These are phyloP conservation scores for Hofmannophila pseudospretella DNA, from an alignment of 2,888 invertebrate species.

Conservation along the genomic window DNA sequence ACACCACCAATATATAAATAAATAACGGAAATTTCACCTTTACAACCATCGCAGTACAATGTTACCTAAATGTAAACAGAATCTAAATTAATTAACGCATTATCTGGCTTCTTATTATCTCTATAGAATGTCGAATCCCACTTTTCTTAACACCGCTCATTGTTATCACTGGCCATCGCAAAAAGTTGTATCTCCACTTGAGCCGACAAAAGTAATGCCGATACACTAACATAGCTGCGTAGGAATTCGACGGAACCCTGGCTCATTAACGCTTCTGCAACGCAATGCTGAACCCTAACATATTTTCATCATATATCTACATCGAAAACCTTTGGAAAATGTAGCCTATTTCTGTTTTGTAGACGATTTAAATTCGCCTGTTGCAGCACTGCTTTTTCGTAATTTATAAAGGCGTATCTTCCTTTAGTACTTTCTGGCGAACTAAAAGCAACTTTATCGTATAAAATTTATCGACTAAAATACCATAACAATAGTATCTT, in stretches of 20 bases:
- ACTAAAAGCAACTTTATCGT: not conserved
- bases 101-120: slow-evolving; percentile 34
- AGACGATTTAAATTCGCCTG: slow-evolving; percentile 9
- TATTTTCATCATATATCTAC: slow-evolving; percentile 29
- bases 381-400: slow-evolving; percentile 8
- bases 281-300: slow-evolving; percentile 28
- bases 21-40: too few relatives aligned
- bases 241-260: slow-evolving; percentile 63
- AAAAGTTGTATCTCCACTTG: slow-evolving; percentile 51
- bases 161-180: slow-evolving; percentile 72
- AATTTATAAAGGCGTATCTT: slow-evolving; percentile 11
- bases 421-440: not conserved
- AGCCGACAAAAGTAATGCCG: slow-evolving; percentile 67
- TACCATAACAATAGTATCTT: not conserved
- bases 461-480: not conserved
- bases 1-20: too few relatives aligned
- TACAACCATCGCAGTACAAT: too few relatives aligned
- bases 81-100: slow-evolving; percentile 11
- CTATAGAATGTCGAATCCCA: slow-evolving; percentile 50
- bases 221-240: slow-evolving; percentile 57
- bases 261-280: slow-evolving; percentile 72
- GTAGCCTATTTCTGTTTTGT: slow-evolving; percentile 6
- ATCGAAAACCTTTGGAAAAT: slow-evolving; percentile 11
- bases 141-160: slow-evolving; percentile 59
- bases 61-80: not conserved